A percentile compares a stretch with the other conserved stretches of the same genome.
Conservation (phyloP, 53 echinoderm and acorn worm species). For the Temnopleurus reevesii region DNA sequence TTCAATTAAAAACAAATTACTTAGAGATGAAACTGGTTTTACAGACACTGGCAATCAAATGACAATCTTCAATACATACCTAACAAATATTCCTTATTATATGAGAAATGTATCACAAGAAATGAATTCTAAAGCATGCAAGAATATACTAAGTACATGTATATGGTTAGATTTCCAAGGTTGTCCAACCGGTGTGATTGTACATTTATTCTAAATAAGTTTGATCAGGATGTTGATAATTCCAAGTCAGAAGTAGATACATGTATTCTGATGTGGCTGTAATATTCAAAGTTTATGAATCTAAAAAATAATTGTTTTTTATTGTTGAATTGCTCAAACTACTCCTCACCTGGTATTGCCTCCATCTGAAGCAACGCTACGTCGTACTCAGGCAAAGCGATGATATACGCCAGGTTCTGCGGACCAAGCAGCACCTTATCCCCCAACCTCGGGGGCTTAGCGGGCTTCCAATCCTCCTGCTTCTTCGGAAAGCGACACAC, state of each 20-base stretch:
- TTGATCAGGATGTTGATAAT: neutral
- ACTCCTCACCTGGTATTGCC: conserved; percentile 76
- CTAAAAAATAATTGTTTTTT: too few relatives aligned
- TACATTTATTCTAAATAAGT: too few relatives aligned
- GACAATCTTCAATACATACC: too few relatives aligned
- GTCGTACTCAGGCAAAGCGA: conserved; percentile 89
- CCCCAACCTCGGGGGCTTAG: conserved; percentile 75
- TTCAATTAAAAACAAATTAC: too few relatives aligned
- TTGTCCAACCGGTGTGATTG: too few relatives aligned
- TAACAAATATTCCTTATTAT: too few relatives aligned
- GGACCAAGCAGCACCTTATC: conserved; percentile 90
- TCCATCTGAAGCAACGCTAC: conserved; percentile 94
- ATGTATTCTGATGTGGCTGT: neutral
- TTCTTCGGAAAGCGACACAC: conserved; percentile 25
- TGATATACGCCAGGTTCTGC: conserved; percentile 90
- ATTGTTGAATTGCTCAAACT: neutral
- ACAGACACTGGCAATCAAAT: too few relatives aligned
- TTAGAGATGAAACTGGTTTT: too few relatives aligned
- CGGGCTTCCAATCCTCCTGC: conserved; percentile 61
- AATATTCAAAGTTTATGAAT: neutral
- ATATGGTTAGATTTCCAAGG: too few relatives aligned
- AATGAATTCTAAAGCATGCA: too few relatives aligned
- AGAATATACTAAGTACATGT: too few relatives aligned
- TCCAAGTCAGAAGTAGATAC: neutral
- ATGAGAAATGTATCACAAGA: too few relatives aligned